Conservation (phyloP, 2,797 vertebrate genomes). For the Dromococcyx pavoninus region DNA sequence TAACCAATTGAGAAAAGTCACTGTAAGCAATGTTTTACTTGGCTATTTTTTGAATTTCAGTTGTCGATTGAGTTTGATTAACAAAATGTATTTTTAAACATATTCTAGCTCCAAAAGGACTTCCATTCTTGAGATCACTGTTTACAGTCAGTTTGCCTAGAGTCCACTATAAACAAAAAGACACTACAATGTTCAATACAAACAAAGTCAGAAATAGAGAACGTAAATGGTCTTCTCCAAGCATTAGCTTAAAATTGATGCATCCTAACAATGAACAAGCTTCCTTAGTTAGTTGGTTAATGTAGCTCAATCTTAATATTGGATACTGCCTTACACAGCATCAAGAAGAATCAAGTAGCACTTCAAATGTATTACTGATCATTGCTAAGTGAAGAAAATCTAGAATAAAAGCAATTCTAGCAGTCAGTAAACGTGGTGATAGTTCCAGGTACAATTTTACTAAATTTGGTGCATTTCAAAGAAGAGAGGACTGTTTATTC, state of each 20-base stretch:
- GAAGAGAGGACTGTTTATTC: background rate
- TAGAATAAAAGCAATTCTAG: background rate
- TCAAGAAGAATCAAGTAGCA: background rate
- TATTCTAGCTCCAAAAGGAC: background rate
- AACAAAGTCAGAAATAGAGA: background rate
- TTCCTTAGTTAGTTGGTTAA: background rate
- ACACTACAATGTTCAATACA: background rate
- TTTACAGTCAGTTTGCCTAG: background rate
- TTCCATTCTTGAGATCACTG: background rate
- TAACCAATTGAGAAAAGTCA: slow-evolving; percentile 65
- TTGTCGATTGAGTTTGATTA: background rate
- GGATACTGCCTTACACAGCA: background rate
- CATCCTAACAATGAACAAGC: background rate
- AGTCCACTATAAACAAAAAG: background rate
- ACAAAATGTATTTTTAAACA: background rate
- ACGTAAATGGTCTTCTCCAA: background rate
- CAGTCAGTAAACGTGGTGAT: background rate
- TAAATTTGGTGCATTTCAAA: background rate
- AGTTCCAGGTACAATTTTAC: background rate
- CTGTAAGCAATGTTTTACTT: background rate
- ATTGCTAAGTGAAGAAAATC: background rate
- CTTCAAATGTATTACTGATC: background rate
- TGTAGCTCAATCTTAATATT: background rate
- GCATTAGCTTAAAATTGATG: background rate
- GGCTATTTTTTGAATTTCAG: background rate